phyloP scores from a whole-genome alignment of 2,797 vertebrate genomes.

The Muscicapa comitata region DNA sequence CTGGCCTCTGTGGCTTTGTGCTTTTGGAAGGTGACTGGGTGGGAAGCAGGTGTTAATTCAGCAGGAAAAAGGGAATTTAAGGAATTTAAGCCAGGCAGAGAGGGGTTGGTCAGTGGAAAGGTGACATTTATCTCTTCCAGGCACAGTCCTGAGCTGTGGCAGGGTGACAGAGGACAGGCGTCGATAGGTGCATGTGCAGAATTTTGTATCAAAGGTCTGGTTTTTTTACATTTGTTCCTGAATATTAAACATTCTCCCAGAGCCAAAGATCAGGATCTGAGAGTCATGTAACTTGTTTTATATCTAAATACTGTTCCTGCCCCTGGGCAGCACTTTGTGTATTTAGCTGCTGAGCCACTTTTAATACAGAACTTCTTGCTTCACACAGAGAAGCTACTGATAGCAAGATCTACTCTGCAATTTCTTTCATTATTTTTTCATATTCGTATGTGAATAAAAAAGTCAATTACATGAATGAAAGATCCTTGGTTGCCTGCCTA shows the following conservation, averaged over 20 bases:
- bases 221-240: neutral
- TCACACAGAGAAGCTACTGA: neutral
- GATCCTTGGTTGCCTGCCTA: slow-evolving; percentile 48
- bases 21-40: neutral
- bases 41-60: neutral
- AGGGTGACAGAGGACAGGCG: neutral
- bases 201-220: neutral
- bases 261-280: neutral
- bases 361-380: neutral
- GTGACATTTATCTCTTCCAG: neutral
- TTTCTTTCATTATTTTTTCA: slow-evolving; percentile 37
- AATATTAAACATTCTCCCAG: neutral
- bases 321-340: neutral
- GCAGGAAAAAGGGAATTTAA: neutral
- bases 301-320: neutral
- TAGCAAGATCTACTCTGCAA: neutral
- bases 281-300: neutral
- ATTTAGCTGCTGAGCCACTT: neutral
- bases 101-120: neutral
- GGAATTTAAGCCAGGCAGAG: neutral
- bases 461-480: slow-evolving; percentile 60
- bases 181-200: accelerated
- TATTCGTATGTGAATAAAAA: slow-evolving; percentile 15
- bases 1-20: neutral
- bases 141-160: neutral